These are phyloP conservation scores for Lochmaea crataegi DNA, from an alignment of 2,888 invertebrate genomes.

Conservation along the genomic window DNA sequence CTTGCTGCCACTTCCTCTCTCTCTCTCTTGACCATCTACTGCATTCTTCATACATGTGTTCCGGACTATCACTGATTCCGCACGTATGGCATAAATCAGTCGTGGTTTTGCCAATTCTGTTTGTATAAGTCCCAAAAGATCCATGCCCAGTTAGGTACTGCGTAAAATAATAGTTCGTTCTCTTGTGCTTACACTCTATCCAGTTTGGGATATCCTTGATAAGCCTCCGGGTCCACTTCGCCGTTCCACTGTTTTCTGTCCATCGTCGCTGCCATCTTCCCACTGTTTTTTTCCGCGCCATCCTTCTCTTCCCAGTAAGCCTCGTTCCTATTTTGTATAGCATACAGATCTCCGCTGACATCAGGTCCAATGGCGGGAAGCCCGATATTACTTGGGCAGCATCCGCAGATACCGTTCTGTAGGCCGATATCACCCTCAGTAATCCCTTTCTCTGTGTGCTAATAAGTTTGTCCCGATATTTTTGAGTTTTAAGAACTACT, in stretches of 20 bases:
- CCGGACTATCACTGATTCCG: too few species aligned
- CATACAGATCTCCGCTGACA: too few species aligned
- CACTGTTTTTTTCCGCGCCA: background rate
- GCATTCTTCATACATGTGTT: too few species aligned
- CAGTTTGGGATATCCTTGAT: background rate
- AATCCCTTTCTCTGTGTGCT: conserved; percentile 9
- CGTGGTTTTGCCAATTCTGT: too few species aligned
- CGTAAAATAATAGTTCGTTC: background rate
- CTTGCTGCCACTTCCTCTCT: too few species aligned
- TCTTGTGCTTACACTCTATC: background rate
- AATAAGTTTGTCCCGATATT: too few species aligned
- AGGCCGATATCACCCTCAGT: conserved; percentile 12
- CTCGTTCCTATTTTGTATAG: background rate
- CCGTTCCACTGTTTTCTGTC: background rate
- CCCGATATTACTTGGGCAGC: conserved; percentile 15
- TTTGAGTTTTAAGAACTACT: too few species aligned
- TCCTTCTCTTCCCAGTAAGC: background rate
- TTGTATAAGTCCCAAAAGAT: background rate
- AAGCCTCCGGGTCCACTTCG: background rate
- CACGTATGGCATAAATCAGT: too few species aligned
- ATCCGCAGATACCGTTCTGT: conserved; percentile 9
- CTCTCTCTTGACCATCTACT: too few species aligned
- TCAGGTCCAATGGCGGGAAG: too few species aligned
- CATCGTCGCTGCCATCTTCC: background rate
- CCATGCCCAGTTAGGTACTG: conserved; percentile 9